Conservation (phyloP, 2,797 vertebrate species). For the Leptodactylus fallax region DNA sequence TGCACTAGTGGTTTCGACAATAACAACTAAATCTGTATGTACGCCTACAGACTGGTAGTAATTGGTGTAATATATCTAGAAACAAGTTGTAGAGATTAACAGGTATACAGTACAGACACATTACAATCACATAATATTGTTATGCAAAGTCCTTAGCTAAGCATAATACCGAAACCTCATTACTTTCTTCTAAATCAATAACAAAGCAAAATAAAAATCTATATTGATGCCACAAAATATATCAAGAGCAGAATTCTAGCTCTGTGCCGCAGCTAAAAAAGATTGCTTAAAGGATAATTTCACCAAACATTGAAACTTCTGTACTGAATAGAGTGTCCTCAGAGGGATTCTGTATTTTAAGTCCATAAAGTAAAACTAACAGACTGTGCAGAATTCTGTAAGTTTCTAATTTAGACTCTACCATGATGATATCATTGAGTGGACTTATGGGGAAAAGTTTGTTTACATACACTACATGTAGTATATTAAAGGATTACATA, state of each 20-base stretch:
- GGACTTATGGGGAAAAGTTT: too few species aligned
- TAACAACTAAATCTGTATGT: conserved; percentile 18
- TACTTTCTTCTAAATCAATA: conserved; percentile 15
- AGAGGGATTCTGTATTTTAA: background rate
- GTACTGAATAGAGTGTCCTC: background rate
- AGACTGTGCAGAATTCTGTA: background rate
- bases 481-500: too few species aligned
- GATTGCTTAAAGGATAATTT: background rate
- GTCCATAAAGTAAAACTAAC: background rate
- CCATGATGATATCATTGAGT: too few species aligned
- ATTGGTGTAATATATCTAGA: conserved; percentile 23
- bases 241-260: background rate
- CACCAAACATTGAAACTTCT: background rate
- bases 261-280: background rate
- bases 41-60: conserved; percentile 28
- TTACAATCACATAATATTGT: conserved; percentile 12
- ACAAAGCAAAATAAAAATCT: conserved; percentile 3
- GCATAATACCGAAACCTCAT: conserved; percentile 8
- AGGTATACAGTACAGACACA: conserved; percentile 13
- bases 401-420: too few species aligned
- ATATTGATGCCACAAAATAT: background rate
- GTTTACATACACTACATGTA: too few species aligned
- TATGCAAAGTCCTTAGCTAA: conserved; percentile 33
- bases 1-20: background rate
- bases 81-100: conserved; percentile 26